Evolutionary conservation across 1,140 invertebrate species (phyloP).

Genomic region (Chionoecetes opilio): DNA sequence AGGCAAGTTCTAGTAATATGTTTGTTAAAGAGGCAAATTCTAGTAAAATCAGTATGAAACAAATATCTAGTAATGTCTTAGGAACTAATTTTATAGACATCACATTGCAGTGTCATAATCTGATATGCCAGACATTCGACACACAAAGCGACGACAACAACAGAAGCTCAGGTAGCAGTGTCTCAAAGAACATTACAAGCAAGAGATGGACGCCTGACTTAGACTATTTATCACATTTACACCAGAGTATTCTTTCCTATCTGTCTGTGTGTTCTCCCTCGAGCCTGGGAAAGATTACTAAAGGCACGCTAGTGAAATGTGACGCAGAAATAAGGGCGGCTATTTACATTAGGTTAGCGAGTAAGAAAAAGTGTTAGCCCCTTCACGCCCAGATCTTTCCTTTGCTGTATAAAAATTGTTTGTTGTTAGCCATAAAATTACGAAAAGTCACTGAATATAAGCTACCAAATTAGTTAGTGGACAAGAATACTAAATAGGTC

Average conservation of each 20-base stretch:
- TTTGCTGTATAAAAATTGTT: too few relatives aligned
- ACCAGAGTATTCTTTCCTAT: not conserved
- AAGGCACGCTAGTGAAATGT: not conserved
- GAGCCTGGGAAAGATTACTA: not conserved
- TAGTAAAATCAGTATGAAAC: not conserved
- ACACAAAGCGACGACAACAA: not conserved
- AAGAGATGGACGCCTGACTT: not conserved
- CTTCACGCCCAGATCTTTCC: too few relatives aligned
- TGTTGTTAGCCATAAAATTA: too few relatives aligned
- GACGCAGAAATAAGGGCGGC: not conserved
- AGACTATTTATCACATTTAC: not conserved
- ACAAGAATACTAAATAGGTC: too few relatives aligned
- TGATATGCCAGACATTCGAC: slow-evolving; percentile 28
- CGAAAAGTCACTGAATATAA: too few relatives aligned
- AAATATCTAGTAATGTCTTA: too few relatives aligned
- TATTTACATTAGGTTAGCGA: not conserved
- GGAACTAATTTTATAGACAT: not conserved
- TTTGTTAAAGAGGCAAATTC: too few relatives aligned
- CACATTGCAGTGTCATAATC: not conserved
- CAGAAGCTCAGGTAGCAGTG: not conserved
- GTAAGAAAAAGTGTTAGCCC: too few relatives aligned
- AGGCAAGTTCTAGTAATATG: too few relatives aligned
- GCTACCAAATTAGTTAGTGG: too few relatives aligned
- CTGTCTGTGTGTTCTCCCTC: not conserved
- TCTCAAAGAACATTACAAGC: not conserved